A percentile compares a stretch with the other conserved stretches of the same genome.
phyloP scores from a whole-genome alignment of 2,113 vertebrate genomes.

The Hydrochoerus hydrochaeris region DNA sequence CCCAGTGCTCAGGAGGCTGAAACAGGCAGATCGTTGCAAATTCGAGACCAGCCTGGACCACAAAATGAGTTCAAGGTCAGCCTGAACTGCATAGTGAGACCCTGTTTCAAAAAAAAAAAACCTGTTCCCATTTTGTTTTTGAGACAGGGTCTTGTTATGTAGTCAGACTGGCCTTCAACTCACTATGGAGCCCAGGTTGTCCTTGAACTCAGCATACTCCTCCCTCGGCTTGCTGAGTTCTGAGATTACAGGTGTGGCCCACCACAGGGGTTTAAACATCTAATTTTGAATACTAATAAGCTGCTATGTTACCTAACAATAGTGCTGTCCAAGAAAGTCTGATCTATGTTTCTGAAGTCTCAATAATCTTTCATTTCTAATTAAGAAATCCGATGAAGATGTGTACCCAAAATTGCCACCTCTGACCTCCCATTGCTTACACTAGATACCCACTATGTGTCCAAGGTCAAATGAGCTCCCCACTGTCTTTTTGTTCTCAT shows the following conservation, averaged over 20 bases:
- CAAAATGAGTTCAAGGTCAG: too few species aligned
- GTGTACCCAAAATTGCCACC: slow-evolving; percentile 90
- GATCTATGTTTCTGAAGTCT: background rate
- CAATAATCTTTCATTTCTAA: slow-evolving; percentile 54
- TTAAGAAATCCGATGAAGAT: slow-evolving; percentile 90
- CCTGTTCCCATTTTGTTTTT: background rate
- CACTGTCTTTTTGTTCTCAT: background rate
- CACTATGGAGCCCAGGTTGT: background rate
- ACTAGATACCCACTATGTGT: background rate
- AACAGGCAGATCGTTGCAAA: too few species aligned
- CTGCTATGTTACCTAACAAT: background rate
- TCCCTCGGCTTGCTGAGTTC: background rate
- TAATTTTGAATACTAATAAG: slow-evolving; percentile 17
- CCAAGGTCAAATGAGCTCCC: background rate
- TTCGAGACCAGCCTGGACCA: too few species aligned
- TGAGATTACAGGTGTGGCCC: background rate
- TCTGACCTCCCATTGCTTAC: background rate
- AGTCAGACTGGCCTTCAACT: background rate
- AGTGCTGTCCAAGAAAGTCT: background rate
- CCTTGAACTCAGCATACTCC: background rate
- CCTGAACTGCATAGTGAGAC: too few species aligned
- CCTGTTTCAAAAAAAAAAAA: too few species aligned
- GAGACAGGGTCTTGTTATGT: background rate
- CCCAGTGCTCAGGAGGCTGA: too few species aligned
- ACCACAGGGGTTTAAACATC: background rate